These are phyloP conservation scores for Apodemia duryi DNA, from an alignment of 2,888 invertebrate species.

Conservation along the genomic window DNA sequence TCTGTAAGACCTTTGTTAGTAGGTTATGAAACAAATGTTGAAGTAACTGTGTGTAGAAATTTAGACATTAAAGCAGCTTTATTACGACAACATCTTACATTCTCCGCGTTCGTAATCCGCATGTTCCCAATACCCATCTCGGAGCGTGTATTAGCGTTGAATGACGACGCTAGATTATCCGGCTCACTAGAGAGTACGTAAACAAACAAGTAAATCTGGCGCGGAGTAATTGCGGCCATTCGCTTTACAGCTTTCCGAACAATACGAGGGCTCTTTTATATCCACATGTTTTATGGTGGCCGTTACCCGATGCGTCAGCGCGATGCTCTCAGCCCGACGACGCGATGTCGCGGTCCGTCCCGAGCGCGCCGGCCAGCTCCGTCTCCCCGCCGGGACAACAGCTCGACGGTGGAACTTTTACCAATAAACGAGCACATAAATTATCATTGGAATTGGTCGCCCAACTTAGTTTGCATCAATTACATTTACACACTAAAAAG, in stretches of 20 bases:
- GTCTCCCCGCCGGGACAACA: not conserved
- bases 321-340: not conserved
- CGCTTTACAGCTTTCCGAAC: not conserved
- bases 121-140: not conserved
- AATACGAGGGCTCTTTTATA: constrained; percentile 1
- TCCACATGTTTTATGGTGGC: constrained; percentile 2
- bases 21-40: not conserved
- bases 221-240: constrained; percentile 5
- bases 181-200: not conserved
- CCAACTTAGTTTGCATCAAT: not conserved
- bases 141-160: not conserved
- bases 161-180: not conserved
- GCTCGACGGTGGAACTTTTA: not conserved
- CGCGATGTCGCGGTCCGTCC: not conserved
- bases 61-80: not conserved
- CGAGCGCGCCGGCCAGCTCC: not conserved
- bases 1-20: too few relatives aligned
- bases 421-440: not conserved
- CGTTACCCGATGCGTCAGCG: not conserved
- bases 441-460: not conserved
- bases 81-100: not conserved
- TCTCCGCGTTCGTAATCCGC: not conserved
- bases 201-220: constrained; percentile 9
- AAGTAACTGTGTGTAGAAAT: constrained; percentile 22
- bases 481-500: not conserved